These are phyloP conservation scores for Jacana jacana DNA, from an alignment of 2,113 vertebrate species.

Conservation along the genomic window DNA sequence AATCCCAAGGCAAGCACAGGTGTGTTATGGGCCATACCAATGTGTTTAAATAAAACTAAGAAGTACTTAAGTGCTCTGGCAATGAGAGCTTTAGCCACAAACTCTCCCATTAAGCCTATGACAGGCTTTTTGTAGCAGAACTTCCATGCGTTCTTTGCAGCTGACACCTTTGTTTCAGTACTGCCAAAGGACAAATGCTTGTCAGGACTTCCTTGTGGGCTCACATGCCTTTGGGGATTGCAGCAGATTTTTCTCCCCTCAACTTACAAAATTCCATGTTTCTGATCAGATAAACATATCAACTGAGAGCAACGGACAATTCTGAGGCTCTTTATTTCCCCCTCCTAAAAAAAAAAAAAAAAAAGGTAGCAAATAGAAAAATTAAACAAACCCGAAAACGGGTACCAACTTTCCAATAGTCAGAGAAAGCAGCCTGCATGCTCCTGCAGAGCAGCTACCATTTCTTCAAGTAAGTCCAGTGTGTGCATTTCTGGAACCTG, in stretches of 20 bases:
- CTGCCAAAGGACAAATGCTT: background rate
- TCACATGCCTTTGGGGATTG: background rate
- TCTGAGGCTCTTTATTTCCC: background rate
- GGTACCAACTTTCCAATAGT: background rate
- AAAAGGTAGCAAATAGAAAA: background rate
- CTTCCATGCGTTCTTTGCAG: background rate
- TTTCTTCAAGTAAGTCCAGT: background rate
- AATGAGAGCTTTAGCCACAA: background rate
- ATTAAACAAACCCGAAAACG: background rate
- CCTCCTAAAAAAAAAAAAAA: background rate
- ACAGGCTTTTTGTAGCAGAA: background rate
- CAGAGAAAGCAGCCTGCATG: background rate
- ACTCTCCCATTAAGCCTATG: background rate
- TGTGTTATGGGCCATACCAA: background rate
- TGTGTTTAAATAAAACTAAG: background rate
- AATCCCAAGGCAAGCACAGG: background rate
- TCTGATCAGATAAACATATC: background rate
- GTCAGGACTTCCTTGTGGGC: background rate
- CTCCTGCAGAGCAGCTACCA: background rate
- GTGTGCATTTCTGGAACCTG: background rate
- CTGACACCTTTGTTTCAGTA: background rate
- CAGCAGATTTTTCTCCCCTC: background rate
- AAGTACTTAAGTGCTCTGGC: background rate
- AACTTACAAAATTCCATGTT: rapidly evolving
- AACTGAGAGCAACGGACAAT: background rate